phyloP scores from a whole-genome alignment of 2,113 vertebrate genomes.

The Cygnus atratus region DNA sequence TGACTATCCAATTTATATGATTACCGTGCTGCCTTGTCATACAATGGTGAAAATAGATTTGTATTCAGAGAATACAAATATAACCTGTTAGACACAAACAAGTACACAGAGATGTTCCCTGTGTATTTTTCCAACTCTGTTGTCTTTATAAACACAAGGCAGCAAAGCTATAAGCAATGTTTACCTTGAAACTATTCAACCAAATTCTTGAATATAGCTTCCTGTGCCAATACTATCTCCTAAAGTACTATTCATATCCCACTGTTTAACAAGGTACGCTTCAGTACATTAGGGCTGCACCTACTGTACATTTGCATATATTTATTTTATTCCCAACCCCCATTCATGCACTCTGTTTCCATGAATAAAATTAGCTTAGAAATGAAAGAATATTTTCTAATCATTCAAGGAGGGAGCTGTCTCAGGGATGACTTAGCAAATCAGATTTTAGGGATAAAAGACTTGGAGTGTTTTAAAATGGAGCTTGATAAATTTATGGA shows the following conservation, averaged over 20 bases:
- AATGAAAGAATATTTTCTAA: not conserved
- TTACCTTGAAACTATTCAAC: not conserved
- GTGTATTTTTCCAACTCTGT: not conserved
- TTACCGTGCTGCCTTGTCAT: not conserved
- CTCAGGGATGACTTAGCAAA: not conserved
- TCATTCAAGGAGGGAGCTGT: not conserved
- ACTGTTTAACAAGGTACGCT: not conserved
- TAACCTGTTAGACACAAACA: not conserved
- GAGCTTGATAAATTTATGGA: not conserved
- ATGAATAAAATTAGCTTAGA: not conserved
- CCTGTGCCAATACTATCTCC: not conserved
- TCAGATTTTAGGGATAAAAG: not conserved
- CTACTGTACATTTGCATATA: not conserved
- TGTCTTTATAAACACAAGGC: not conserved
- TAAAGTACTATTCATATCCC: not conserved
- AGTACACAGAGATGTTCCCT: not conserved
- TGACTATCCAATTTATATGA: not conserved
- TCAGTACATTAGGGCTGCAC: not conserved
- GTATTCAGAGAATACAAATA: not conserved
- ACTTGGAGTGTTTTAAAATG: not conserved
- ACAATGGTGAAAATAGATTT: not conserved
- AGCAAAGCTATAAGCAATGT: not conserved
- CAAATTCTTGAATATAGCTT: not conserved
- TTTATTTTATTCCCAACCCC: not conserved
- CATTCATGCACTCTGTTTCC: not conserved